Evolutionary conservation across 2,113 vertebrate species (phyloP), one percentile per base, ranked within the genome.

Genomic region (Dicrurus megarhynchus): DNA sequence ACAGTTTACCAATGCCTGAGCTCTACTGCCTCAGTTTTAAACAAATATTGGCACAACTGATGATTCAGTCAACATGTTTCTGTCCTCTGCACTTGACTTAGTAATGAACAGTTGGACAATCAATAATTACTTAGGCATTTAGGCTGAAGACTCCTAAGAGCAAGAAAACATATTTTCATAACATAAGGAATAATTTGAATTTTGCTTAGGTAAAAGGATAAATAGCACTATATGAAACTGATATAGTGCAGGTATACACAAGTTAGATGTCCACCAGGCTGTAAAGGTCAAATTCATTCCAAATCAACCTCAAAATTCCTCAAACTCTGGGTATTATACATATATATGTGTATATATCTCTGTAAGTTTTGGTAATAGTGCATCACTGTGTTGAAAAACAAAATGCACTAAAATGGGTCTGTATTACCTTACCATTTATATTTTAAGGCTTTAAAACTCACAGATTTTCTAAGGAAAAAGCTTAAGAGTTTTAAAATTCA

Each of bases 21-120:
- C 50, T 90, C 60, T 74, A 26, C 47, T 78, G 78, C 79, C 42
- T 83, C 0, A 0, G 39, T 55, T 88, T 70, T 13, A 74, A 73
- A 90, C 88, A 80, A 52, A 41, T 3, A 47, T 19, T 74, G 93
- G 63, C 63, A 92, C 68, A 84, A 82, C 46, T 22, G 39, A 88
- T 89, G 92, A 92, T 55, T 95, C 95, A 90, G 76, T 80, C 79
- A 92, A 90, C 41, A 12, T 27, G 44, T 30, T 86, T 33, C 74
- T 84, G 85, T 93, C 86, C 89, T 84, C 84, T 87, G 16, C 28
- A 14, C 44, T 84, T 89, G 49, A 86, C 79, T 87, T 89, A 63
- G 8, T 84, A 84, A 83, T 22, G 19, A 81, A 89, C 68, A 91
- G 52, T 11, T 84, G 89, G 91, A 71, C 89, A 92, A 64, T 90